Conservation (phyloP, 2,888 invertebrate species). For the Chrysopilus asiliformis region DNA sequence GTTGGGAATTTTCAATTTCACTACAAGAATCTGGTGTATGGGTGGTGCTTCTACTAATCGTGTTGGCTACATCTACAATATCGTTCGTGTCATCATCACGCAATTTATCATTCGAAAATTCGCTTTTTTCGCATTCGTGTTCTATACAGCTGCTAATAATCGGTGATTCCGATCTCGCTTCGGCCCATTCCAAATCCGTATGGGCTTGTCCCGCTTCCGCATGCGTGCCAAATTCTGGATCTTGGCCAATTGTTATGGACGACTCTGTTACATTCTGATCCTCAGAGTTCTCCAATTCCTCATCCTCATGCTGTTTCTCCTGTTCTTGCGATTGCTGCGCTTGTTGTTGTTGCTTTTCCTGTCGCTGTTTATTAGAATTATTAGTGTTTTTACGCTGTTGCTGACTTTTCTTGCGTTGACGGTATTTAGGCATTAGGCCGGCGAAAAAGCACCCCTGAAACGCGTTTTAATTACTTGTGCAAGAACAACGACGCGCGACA, state of each 20-base stretch:
- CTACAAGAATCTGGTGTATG: too few relatives aligned
- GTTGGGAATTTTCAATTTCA: too few relatives aligned
- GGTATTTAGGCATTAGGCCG: constrained; percentile 13
- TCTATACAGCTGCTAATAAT: too few relatives aligned
- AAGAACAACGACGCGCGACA: constrained; percentile 3
- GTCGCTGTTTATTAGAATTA: background rate
- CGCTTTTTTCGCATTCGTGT: too few relatives aligned
- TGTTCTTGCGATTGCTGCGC: constrained; percentile 4
- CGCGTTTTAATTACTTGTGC: background rate
- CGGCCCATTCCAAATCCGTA: background rate
- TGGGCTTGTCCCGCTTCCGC: constrained; percentile 6
- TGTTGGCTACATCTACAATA: too few relatives aligned
- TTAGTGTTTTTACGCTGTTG: too few relatives aligned
- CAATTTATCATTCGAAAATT: too few relatives aligned
- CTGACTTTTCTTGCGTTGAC: constrained; percentile 12
- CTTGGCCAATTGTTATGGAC: background rate
- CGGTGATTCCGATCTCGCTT: too few relatives aligned
- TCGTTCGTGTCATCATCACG: too few relatives aligned
- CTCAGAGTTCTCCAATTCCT: background rate
- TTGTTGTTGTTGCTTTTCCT: background rate
- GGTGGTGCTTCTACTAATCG: too few relatives aligned
- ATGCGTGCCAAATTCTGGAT: constrained; percentile 3
- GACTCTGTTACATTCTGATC: constrained; percentile 1
- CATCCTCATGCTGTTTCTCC: constrained; percentile 2
- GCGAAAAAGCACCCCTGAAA: background rate